Evolutionary conservation across 2,888 invertebrate genomes (phyloP).

Genomic region (Drosophila cognata): DNA sequence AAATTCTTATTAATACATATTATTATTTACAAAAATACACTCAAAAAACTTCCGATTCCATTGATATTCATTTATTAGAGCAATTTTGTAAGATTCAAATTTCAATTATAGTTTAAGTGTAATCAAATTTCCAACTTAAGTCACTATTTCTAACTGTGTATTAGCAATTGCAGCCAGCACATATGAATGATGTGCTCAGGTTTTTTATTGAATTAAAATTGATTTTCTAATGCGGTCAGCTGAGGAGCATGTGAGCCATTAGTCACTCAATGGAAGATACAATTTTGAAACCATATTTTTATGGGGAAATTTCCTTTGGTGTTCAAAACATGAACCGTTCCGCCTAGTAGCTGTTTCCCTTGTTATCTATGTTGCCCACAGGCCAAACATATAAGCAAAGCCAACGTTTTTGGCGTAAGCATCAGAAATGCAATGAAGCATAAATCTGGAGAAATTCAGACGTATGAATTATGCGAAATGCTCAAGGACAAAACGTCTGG

Average conservation of each 20-base stretch:
- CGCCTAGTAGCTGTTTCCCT: conserved; percentile 28
- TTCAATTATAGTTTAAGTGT: neutral
- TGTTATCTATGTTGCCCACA: conserved; percentile 63
- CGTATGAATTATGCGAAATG: conserved; percentile 71
- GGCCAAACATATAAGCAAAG: conserved; percentile 47
- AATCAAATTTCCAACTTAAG: rapidly evolving
- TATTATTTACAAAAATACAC: neutral
- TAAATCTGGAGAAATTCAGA: conserved; percentile 60
- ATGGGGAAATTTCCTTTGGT: neutral
- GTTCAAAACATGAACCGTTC: neutral
- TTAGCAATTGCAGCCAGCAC: neutral
- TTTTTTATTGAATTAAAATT: conserved; percentile 15
- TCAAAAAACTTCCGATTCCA: neutral
- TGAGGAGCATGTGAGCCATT: neutral
- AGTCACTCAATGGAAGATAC: neutral
- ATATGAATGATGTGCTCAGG: neutral
- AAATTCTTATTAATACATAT: neutral
- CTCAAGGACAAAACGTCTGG: conserved; percentile 68
- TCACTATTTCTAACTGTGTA: neutral
- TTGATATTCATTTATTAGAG: neutral
- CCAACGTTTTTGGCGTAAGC: conserved; percentile 15
- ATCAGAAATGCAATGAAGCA: conserved; percentile 70
- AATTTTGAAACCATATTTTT: conserved; percentile 1
- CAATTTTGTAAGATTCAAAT: neutral
- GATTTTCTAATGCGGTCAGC: conserved; percentile 23